Conservation (phyloP, 2,113 vertebrate genomes). For the Isurus oxyrinchus region DNA sequence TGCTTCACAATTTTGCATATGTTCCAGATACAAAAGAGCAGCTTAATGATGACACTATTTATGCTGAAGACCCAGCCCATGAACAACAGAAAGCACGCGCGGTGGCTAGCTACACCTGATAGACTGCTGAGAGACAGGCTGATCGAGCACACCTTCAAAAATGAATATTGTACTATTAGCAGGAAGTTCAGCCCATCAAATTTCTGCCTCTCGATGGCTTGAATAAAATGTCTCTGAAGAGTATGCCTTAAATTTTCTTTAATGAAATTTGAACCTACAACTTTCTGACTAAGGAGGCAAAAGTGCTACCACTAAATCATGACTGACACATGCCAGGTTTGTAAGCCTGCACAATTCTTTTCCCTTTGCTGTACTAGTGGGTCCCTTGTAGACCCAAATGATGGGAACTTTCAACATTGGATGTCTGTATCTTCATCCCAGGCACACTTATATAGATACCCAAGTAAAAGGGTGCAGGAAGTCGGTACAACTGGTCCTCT, state of each 20-base stretch:
- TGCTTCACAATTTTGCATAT: background rate
- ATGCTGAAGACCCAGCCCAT: background rate
- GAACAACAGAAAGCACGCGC: background rate
- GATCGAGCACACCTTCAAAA: background rate
- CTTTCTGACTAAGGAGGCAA: background rate
- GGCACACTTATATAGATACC: background rate
- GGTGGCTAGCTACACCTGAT: background rate
- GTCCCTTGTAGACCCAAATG: background rate
- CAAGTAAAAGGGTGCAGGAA: background rate
- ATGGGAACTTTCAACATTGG: background rate
- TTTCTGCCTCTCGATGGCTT: background rate
- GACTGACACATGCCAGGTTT: background rate
- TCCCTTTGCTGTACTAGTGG: too few relatives aligned
- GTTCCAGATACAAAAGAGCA: background rate
- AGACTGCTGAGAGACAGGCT: background rate
- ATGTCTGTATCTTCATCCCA: background rate
- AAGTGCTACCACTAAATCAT: background rate
- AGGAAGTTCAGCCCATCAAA: background rate
- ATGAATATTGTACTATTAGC: background rate
- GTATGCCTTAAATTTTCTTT: background rate
- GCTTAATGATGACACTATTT: background rate
- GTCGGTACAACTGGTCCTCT: background rate
- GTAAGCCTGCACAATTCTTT: background rate
- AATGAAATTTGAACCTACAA: background rate
- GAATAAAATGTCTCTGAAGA: background rate